Evolutionary conservation across 2,888 invertebrate genomes (phyloP).

Genomic region (Limnephilus auricula): DNA sequence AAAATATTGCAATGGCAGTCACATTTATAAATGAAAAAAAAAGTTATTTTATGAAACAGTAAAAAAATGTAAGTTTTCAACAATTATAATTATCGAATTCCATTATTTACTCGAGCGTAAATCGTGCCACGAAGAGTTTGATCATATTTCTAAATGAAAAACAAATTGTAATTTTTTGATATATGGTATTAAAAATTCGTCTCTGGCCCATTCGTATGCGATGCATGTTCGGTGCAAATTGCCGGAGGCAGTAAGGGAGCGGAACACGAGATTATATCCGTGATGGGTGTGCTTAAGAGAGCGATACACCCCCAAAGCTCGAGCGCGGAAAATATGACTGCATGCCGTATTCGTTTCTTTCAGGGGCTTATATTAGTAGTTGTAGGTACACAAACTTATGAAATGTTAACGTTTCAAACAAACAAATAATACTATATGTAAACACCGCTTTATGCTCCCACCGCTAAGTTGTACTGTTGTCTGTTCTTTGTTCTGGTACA

Average conservation of each 20-base stretch:
- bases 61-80: too few species aligned
- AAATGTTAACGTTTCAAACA: neutral
- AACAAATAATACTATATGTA: neutral
- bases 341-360: neutral
- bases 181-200: constrained; percentile 9
- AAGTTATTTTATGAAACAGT: too few species aligned
- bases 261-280: constrained; percentile 22
- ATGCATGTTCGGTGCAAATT: constrained; percentile 21
- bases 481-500: neutral
- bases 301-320: neutral
- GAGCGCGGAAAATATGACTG: constrained; percentile 15
- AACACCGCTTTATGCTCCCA: neutral
- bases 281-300: constrained; percentile 7
- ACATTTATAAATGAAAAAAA: neutral
- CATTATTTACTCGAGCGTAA: too few species aligned
- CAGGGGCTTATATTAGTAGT: neutral
- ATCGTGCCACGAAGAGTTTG: too few species aligned
- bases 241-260: constrained; percentile 14
- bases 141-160: neutral
- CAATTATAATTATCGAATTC: too few species aligned
- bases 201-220: constrained; percentile 24
- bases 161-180: neutral
- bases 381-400: neutral
- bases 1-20: too few species aligned
- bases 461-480: neutral